phyloP scores from a whole-genome alignment of 2,113 vertebrate genomes.

The Bagarius yarrelli region DNA sequence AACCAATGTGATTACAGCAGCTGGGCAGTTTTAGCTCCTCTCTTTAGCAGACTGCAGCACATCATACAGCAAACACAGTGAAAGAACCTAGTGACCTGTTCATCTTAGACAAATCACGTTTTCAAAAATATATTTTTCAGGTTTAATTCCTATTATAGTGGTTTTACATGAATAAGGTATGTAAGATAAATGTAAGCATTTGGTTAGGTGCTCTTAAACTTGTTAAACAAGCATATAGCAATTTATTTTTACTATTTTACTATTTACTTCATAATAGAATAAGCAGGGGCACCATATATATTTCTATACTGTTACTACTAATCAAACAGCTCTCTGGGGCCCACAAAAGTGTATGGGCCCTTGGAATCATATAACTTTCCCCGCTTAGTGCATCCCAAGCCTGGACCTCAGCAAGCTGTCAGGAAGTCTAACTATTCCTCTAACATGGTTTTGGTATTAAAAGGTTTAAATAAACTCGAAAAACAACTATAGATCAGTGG shows the following conservation, averaged over 20 bases:
- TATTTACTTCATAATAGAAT: no score
- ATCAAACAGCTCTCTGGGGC: no score
- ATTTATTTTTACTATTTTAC: no score
- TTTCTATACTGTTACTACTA: no score
- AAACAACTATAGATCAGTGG: conserved; percentile 52
- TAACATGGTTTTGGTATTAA: conserved; percentile 54
- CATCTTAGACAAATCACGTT: background rate
- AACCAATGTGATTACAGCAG: conserved; percentile 84
- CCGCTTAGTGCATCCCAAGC: conserved; percentile 60
- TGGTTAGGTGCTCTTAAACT: background rate
- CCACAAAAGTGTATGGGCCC: no score
- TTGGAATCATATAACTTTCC: no score
- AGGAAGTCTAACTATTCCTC: conserved; percentile 61
- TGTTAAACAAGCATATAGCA: background rate
- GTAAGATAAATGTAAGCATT: background rate
- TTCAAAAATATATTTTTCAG: background rate
- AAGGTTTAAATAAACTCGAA: conserved; percentile 60
- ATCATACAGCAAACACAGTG: background rate
- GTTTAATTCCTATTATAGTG: background rate
- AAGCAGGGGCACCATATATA: no score
- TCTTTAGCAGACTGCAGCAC: conserved; percentile 52
- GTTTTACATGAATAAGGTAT: background rate
- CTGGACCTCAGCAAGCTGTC: conserved; percentile 64
- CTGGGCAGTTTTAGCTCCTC: conserved; percentile 73
- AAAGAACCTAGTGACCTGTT: background rate